Evolutionary conservation across 92 coral and sea anemone genomes (phyloP).

Genomic region (Porites cylindrica): DNA sequence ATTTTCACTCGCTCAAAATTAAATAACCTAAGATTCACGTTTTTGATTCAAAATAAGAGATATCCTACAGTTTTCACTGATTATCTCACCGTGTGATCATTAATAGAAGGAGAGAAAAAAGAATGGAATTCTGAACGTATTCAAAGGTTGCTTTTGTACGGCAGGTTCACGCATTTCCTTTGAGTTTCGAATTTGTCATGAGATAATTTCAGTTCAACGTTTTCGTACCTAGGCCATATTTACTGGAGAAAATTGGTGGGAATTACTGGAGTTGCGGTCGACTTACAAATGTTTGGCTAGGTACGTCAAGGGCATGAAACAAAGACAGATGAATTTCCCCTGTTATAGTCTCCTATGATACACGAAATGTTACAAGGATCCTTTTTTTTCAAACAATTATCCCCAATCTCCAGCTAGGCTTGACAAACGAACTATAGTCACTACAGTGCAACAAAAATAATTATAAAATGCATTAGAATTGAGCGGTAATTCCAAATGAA

Average conservation of each 20-base stretch:
- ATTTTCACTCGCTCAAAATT: too few species aligned
- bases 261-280: too few species aligned
- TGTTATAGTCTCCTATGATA: not conserved
- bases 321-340: constrained; percentile 4
- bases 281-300: too few species aligned
- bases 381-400: not conserved
- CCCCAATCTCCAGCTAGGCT: not conserved
- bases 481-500: not conserved
- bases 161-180: not conserved
- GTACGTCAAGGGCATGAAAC: not conserved
- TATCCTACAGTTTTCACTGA: constrained; percentile 19
- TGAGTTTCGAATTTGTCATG: not conserved
- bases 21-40: too few species aligned
- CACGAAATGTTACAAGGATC: not conserved
- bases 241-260: too few species aligned
- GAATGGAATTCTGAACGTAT: not conserved
- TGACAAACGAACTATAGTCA: too few species aligned
- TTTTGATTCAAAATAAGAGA: constrained; percentile 2
- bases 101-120: not conserved
- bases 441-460: too few species aligned
- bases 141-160: not conserved
- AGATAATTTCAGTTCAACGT: too few species aligned
- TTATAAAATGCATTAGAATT: not conserved
- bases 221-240: too few species aligned
- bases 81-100: constrained; percentile 30